Base-by-base conservation (phyloP, 2,113 vertebrate species). In the Hoplias malabaricus region DNA sequence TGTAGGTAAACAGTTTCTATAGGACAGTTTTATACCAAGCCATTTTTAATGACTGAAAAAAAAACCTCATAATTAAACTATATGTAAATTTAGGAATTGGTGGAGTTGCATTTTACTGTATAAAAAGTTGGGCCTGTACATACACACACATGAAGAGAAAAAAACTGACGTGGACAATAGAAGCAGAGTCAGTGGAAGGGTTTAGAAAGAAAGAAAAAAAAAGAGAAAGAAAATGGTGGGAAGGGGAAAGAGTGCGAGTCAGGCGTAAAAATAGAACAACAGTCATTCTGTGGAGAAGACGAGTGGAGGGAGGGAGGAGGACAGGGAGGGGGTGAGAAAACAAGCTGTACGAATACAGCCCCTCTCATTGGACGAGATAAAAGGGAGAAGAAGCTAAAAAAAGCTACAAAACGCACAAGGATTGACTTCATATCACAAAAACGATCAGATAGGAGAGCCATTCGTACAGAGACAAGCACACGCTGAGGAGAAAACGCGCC, bases 231-330 rank as follows among this genome's bases (percentile, higher is more conserved):
- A 91, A 89, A 85, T 87, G 87, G 88, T 90, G 89, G 88, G 88
- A 90, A 86, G 68, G 85, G 79, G 86, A 83, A 84, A 86, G 77
- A 89, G 87, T 78, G 81, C 46, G 78, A 80, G 79, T 89, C 84
- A 90, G 87, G 82, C 78, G 80, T 92, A 93, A 93, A 93, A 93
- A 93, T 92, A 93, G 90, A 89, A 75, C 38, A 65, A 84, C 86
- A 91, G 89, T 90, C 88, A 91, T 90, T 92, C 88, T 89, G 86
- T 88, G 84, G 84, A 88, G 82, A 80, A 83, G 77, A 90, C 79
- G 68, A 33, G 78, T 50, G 43, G 61, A 31, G 33, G 61, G 36
- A 46, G 23, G 48, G 83, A 75, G 68, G 75, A 84, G 63, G n/a
- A n/a, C n/a, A n/a, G 69, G 75, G 77, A 10, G 69, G 29, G 50